Evolutionary conservation across 2,113 vertebrate genomes (phyloP).

Genomic region (Hippocampus abdominalis): DNA sequence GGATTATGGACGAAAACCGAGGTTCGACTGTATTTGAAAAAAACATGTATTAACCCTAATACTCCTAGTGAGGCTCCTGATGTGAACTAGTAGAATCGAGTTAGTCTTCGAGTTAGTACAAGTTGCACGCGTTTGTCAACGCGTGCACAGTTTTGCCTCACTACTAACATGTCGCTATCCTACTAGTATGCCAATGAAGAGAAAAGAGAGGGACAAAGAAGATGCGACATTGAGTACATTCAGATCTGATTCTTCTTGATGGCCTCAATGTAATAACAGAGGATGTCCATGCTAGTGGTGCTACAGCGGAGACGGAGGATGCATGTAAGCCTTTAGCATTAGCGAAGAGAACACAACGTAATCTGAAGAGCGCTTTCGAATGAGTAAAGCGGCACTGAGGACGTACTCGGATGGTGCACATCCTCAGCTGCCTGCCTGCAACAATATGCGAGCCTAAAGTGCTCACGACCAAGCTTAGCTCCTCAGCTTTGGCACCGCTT

Average conservation of each 20-base stretch:
- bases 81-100: no score
- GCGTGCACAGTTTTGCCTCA: no score
- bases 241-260: not conserved
- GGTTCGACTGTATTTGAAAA: no score
- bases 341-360: conserved; percentile 26
- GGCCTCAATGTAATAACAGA: not conserved
- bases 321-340: conserved; percentile 31
- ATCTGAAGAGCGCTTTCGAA: conserved; percentile 42
- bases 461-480: conserved; percentile 57
- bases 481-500: conserved; percentile 42
- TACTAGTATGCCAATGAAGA: no score
- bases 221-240: conserved; percentile 16
- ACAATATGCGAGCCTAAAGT: conserved; percentile 51
- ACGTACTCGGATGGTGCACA: conserved; percentile 30
- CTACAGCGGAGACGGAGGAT: conserved; percentile 13
- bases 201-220: not conserved
- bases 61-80: no score
- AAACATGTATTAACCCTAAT: no score
- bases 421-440: conserved; percentile 40
- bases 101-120: no score
- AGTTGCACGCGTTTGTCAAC: no score
- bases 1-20: no score
- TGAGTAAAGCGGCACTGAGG: conserved; percentile 29
- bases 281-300: not conserved
- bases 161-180: no score